A percentile compares a stretch with the other conserved stretches of the same genome.
Conservation (phyloP, 2,113 vertebrate genomes). For the Motacilla alba region DNA sequence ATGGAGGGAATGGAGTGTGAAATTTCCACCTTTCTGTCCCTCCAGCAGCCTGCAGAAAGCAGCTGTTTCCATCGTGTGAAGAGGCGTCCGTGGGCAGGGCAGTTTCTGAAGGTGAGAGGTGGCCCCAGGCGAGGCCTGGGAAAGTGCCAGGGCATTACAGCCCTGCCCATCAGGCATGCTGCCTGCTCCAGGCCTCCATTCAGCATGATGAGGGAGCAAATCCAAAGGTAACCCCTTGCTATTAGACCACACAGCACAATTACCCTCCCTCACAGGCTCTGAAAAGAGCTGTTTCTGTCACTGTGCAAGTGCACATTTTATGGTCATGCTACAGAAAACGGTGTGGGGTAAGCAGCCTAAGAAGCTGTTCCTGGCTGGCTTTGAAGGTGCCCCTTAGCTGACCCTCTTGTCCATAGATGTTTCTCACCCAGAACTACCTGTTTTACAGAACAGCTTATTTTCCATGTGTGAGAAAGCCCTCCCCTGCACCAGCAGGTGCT, state of each 20-base stretch:
- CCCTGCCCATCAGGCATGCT: background rate
- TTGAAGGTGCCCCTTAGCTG: background rate
- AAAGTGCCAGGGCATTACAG: background rate
- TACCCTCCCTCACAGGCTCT: background rate
- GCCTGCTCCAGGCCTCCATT: background rate
- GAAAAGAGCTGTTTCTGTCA: background rate
- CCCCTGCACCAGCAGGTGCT: background rate
- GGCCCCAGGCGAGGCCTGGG: background rate
- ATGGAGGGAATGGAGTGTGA: slow-evolving; percentile 5
- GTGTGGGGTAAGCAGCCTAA: background rate
- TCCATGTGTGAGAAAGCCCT: background rate
- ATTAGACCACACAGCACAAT: background rate
- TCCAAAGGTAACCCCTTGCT: background rate
- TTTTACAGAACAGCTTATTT: background rate
- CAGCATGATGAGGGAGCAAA: background rate
- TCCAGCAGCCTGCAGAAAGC: slow-evolving; percentile 1
- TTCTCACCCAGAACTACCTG: background rate
- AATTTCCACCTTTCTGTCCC: background rate
- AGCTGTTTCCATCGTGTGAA: background rate
- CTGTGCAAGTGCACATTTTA: background rate
- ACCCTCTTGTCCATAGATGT: background rate
- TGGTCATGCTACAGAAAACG: background rate
- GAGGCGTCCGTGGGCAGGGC: background rate
- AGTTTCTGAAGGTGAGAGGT: background rate
- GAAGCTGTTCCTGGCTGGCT: background rate